A percentile compares a stretch with the other conserved stretches of the same genome.
These are phyloP conservation scores for Achroia grisella DNA, from an alignment of 1,140 invertebrate species.

Conservation along the genomic window DNA sequence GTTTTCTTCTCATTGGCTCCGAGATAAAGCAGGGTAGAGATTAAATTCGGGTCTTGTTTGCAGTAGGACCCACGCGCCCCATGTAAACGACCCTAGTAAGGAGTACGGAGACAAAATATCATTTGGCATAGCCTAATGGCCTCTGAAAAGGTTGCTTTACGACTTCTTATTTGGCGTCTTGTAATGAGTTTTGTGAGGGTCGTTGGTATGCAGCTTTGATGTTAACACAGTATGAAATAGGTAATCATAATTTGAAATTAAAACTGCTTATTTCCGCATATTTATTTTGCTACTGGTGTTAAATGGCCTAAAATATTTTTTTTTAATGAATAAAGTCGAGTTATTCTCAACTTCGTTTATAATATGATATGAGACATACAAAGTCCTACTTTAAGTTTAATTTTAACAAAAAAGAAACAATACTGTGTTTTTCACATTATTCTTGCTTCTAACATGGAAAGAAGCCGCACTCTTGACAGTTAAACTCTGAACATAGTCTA, in stretches of 20 bases:
- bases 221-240: conserved; percentile 27
- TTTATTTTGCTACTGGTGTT: too few species aligned
- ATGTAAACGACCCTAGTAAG: conserved; percentile 53
- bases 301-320: conserved; percentile 16
- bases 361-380: too few species aligned
- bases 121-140: conserved; percentile 64
- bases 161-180: conserved; percentile 63
- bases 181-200: conserved; percentile 64
- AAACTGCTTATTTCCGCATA: too few species aligned
- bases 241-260: too few species aligned
- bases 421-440: too few species aligned
- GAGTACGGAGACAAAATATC: conserved; percentile 59
- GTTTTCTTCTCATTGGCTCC: conserved; percentile 61
- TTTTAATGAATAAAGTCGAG: too few species aligned
- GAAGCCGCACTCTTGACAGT: too few species aligned
- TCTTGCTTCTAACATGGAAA: too few species aligned
- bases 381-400: too few species aligned
- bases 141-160: conserved; percentile 54
- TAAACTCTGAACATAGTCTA: too few species aligned
- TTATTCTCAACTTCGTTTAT: too few species aligned
- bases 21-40: conserved; percentile 60
- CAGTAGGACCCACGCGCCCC: conserved; percentile 34
- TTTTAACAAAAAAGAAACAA: too few species aligned
- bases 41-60: conserved; percentile 62
- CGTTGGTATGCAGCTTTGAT: conserved; percentile 37